Conservation (phyloP, 2,888 invertebrate species). For the Linnaemya vulpina region DNA sequence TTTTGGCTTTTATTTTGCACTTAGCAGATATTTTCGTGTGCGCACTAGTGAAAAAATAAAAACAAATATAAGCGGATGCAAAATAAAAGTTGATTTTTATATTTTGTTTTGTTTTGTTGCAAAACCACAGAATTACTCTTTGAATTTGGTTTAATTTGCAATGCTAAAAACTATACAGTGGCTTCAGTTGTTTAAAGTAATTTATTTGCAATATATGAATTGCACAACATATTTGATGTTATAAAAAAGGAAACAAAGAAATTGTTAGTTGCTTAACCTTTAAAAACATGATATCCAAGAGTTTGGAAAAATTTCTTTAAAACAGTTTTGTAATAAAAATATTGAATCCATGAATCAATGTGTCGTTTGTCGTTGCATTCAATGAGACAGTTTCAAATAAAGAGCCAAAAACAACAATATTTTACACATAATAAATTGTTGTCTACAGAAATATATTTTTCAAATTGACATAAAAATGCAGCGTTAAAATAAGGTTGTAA, state of each 20-base stretch:
- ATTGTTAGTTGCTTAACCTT: neutral
- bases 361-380: no score
- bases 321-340: no score
- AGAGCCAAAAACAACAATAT: no score
- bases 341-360: no score
- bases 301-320: no score
- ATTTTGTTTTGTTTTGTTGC: conserved; percentile 6
- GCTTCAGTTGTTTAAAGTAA: conserved; percentile 12
- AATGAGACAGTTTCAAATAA: no score
- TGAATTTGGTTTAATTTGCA: conserved; percentile 23
- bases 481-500: no score
- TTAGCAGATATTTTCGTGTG: conserved; percentile 25
- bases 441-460: no score
- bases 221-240: neutral
- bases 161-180: conserved; percentile 8
- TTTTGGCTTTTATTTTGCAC: conserved; percentile 20
- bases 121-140: conserved; percentile 30
- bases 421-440: no score
- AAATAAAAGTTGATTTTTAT: conserved; percentile 55
- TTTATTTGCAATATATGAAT: neutral
- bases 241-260: neutral
- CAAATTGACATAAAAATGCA: no score
- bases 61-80: conserved; percentile 40
- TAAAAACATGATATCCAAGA: neutral
- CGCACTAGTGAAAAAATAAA: neutral